Evolutionary conservation across 2,113 vertebrate genomes (phyloP).

Genomic region (Corynorhinus townsendii): DNA sequence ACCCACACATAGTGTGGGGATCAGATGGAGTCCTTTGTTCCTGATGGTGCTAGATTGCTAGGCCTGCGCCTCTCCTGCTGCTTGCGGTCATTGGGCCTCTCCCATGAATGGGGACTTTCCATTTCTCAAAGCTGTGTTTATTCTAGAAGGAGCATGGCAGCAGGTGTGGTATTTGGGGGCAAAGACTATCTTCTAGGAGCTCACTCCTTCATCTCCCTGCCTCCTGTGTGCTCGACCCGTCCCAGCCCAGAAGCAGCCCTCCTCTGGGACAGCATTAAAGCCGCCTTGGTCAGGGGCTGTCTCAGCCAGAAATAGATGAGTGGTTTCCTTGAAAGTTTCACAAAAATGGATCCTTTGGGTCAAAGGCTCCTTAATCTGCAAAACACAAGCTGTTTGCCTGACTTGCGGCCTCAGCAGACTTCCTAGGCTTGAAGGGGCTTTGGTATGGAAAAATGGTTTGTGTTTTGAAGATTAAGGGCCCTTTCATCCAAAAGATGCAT

Average conservation of each 20-base stretch:
- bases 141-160: constrained; percentile 54
- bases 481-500: constrained; percentile 63
- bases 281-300: not conserved
- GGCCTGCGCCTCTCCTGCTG: not conserved
- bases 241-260: not conserved
- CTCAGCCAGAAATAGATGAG: constrained; percentile 53
- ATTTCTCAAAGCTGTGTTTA: constrained; percentile 40
- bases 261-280: constrained; percentile 17
- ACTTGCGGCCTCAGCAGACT: constrained; percentile 60
- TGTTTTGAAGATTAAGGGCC: constrained; percentile 72
- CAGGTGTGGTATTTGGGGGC: constrained; percentile 34
- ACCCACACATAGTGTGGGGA: not conserved
- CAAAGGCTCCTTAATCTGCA: constrained; percentile 70
- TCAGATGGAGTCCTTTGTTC: not conserved
- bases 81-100: not conserved
- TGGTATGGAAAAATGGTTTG: constrained; percentile 62
- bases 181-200: constrained; percentile 33
- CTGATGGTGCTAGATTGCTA: not conserved
- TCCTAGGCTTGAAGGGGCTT: constrained; percentile 58
- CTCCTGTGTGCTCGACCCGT: not conserved
- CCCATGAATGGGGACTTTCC: not conserved
- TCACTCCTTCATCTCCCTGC: constrained; percentile 24
- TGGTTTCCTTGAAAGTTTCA: constrained; percentile 54
- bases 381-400: constrained; percentile 67
- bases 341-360: constrained; percentile 57